Evolutionary conservation across 2,113 vertebrate species (phyloP), one percentile per base, ranked within the genome.

Genomic region (Psilopsiagon aurifrons): DNA sequence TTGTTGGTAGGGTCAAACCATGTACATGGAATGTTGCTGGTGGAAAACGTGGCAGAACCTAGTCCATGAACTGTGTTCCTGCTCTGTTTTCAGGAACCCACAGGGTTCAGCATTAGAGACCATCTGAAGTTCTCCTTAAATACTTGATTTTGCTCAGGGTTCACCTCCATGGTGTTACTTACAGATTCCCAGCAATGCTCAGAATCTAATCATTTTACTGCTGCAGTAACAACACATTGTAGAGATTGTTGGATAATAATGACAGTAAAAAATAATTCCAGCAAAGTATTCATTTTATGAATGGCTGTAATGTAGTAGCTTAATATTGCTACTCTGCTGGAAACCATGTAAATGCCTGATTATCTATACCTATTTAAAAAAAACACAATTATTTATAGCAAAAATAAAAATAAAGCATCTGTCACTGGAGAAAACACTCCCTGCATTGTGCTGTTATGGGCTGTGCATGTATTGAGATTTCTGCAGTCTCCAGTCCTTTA

Each of bases 261-360:
- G 97, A 94, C 82, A 87, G 86, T 92, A 97, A 87, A 69, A 83
- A 94, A 63, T 82, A 86, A 95, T 97, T 96, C 82, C 88, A 86
- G 68, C 67, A 4, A 57, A 89, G 41, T 75, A 17, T 86, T 93
- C 79, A 55, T 68, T 95, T 97, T 95, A 92, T 92, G 92, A 96
- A 97, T 90, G 77, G 83, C 51, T 92, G 74, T 96, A 97, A 88
- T 22, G 3, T 96, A 94, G 96, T 96, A 92, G 69, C 96, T 96
- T 97, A 97, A 96, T 97, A 97, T 95, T 79, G 71, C 49, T 85
- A 76, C 97, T 97, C 96, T 93, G 96, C 91, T 94, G 96, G 96
- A 98, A 96, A 86, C 86, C 81, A 57, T 94, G 92, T 83, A 88
- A 97, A 97, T 96, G 93, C 84, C 94, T 96, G 93, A 97, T 97